These are phyloP conservation scores for Crocodylus rhombifer DNA, from an alignment of 2,797 vertebrate species.

Conservation along the genomic window DNA sequence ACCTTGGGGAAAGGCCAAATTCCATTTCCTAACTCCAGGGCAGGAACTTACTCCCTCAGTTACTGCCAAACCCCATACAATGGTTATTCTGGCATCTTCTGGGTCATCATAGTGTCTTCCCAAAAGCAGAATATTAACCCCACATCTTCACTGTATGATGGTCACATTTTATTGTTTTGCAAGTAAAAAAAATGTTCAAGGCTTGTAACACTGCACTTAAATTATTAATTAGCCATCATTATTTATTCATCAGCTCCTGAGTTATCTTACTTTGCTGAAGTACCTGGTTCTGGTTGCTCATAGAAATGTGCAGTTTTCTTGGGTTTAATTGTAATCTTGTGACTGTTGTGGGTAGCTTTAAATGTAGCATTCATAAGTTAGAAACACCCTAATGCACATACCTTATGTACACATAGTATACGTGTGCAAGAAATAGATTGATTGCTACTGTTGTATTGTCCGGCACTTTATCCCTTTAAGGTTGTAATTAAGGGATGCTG, in stretches of 20 bases:
- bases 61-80: accelerated
- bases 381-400: accelerated
- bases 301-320: conserved; percentile 11
- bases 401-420: neutral
- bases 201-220: conserved; percentile 67
- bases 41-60: accelerated
- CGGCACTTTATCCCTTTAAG: neutral
- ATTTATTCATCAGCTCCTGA: conserved; percentile 81
- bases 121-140: conserved; percentile 35
- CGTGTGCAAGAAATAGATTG: neutral
- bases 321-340: conserved; percentile 39
- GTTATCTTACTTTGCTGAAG: conserved; percentile 72
- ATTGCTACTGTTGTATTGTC: neutral
- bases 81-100: neutral
- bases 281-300: conserved; percentile 68
- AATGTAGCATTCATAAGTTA: neutral
- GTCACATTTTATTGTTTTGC: conserved; percentile 71
- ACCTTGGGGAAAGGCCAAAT: neutral
- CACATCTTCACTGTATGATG: neutral
- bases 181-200: conserved; percentile 77
- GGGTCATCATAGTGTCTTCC: neutral
- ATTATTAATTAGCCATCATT: conserved; percentile 79
- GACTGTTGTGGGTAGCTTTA: neutral
- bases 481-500: neutral
- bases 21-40: neutral